Conservation (phyloP, 1,140 invertebrate species). For the Drosophila willistoni region DNA sequence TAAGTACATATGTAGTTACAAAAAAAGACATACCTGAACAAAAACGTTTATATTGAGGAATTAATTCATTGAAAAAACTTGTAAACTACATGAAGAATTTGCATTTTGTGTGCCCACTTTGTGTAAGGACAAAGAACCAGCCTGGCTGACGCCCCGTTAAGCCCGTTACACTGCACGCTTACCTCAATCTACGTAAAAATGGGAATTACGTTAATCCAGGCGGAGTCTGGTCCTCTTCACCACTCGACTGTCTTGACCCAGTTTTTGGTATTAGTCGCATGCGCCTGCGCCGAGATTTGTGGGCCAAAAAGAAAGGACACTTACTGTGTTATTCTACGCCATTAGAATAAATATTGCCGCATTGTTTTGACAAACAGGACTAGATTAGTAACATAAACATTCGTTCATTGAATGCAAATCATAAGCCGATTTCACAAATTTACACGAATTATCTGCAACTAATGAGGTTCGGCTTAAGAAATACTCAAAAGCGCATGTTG, state of each 20-base stretch:
- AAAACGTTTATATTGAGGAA: neutral
- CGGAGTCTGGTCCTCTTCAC: conserved; percentile 34
- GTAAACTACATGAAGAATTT: conserved; percentile 2
- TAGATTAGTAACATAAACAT: conserved; percentile 82
- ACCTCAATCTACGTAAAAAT: conserved; percentile 64
- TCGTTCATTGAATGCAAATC: conserved; percentile 70
- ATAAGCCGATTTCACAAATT: conserved; percentile 82
- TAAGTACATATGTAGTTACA: too few relatives aligned
- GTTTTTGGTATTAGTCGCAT: conserved; percentile 36
- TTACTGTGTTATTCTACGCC: conserved; percentile 74
- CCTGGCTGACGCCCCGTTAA: conserved; percentile 70
- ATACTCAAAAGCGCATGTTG: conserved; percentile 5
- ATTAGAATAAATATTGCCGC: conserved; percentile 82
- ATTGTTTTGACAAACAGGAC: conserved; percentile 82
- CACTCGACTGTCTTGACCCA: conserved; percentile 45
- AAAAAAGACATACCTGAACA: neutral
- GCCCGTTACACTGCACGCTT: conserved; percentile 41
- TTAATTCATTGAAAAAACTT: conserved; percentile 10
- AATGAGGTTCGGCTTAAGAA: conserved; percentile 67
- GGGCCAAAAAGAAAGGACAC: conserved; percentile 27
- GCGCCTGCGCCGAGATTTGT: conserved; percentile 43
- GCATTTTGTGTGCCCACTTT: neutral
- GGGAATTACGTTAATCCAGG: conserved; percentile 59
- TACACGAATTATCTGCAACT: conserved; percentile 70
- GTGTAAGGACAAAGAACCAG: conserved; percentile 49